A percentile compares a stretch with the other conserved stretches of the same genome.
phyloP scores from a whole-genome alignment of 2,797 vertebrate species.

The Amniataba percoides region DNA sequence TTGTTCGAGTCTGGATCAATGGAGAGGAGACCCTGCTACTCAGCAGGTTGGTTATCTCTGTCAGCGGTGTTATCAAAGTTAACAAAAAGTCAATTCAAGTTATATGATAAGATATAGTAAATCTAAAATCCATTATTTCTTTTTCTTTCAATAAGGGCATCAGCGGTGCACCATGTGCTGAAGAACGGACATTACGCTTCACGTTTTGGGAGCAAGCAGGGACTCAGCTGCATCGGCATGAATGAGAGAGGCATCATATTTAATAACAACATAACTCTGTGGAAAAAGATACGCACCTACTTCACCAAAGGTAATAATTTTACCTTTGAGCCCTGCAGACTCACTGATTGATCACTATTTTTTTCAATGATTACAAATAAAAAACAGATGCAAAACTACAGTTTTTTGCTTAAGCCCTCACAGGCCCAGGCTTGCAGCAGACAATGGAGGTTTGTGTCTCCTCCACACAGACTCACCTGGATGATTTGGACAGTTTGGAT shows the following conservation, averaged over 20 bases:
- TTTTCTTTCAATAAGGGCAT: slow-evolving; percentile 82
- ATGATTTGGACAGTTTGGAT: slow-evolving; percentile 77
- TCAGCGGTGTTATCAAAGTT: too few relatives aligned
- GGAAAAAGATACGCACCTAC: slow-evolving; percentile 90
- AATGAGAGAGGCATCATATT: slow-evolving; percentile 95
- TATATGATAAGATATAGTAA: too few relatives aligned
- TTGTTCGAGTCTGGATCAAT: slow-evolving; percentile 94
- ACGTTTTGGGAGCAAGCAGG: slow-evolving; percentile 92
- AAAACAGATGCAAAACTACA: not conserved
- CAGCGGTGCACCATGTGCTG: slow-evolving; percentile 91
- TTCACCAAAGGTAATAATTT: slow-evolving; percentile 91
- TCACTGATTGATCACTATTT: too few relatives aligned
- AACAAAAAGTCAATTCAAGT: not conserved
- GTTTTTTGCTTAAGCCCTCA: slow-evolving; percentile 85
- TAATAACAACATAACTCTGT: slow-evolving; percentile 90
- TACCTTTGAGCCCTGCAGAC: not conserved
- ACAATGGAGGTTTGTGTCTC: slow-evolving; percentile 87
- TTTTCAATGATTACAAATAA: not conserved
- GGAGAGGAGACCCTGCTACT: slow-evolving; percentile 95
- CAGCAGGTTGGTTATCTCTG: slow-evolving; percentile 88
- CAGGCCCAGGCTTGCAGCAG: slow-evolving; percentile 89
- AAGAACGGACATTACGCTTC: slow-evolving; percentile 89
- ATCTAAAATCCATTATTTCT: not conserved
- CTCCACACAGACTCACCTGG: slow-evolving; percentile 88
- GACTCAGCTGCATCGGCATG: slow-evolving; percentile 94